A percentile compares a stretch with the other conserved stretches of the same genome.
phyloP scores from a whole-genome alignment of 2,888 invertebrate genomes.

The Eumacrocentrus americanus region DNA sequence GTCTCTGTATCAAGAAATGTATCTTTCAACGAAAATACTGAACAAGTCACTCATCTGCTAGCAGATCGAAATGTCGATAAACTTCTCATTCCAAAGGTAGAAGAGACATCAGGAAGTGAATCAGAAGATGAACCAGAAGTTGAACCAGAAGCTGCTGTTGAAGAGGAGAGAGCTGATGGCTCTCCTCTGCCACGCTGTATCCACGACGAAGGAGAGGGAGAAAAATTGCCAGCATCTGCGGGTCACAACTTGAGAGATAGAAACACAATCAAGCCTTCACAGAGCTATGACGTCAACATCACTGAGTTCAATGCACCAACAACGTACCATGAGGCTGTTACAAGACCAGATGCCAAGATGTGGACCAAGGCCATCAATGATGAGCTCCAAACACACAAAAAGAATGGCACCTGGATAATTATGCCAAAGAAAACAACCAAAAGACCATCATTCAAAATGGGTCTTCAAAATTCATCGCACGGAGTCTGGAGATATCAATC shows the following conservation, averaged over 20 bases:
- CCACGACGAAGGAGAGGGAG: no score
- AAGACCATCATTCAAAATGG: slow-evolving; percentile 26
- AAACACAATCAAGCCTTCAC: background rate
- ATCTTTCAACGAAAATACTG: no score
- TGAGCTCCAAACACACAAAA: slow-evolving; percentile 17
- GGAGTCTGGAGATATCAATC: slow-evolving; percentile 6
- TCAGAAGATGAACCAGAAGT: no score
- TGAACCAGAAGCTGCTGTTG: no score
- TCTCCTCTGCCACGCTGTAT: no score
- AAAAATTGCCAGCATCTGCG: background rate
- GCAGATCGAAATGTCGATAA: no score
- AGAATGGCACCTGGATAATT: slow-evolving; percentile 27
- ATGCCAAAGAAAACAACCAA: slow-evolving; percentile 22
- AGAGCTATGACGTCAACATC: slow-evolving; percentile 25
- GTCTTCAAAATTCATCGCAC: slow-evolving; percentile 22
- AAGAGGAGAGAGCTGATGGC: no score
- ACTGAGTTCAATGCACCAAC: slow-evolving; percentile 12
- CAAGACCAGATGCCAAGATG: background rate
- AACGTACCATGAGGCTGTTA: slow-evolving; percentile 24
- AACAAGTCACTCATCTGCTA: no score
- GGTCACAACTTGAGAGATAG: slow-evolving; percentile 11
- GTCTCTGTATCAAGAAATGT: no score
- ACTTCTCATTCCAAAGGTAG: no score
- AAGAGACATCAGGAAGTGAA: no score
- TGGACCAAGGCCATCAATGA: slow-evolving; percentile 21